Evolutionary conservation across 1,140 invertebrate genomes (phyloP).

Genomic region (Cylas formicarius): DNA sequence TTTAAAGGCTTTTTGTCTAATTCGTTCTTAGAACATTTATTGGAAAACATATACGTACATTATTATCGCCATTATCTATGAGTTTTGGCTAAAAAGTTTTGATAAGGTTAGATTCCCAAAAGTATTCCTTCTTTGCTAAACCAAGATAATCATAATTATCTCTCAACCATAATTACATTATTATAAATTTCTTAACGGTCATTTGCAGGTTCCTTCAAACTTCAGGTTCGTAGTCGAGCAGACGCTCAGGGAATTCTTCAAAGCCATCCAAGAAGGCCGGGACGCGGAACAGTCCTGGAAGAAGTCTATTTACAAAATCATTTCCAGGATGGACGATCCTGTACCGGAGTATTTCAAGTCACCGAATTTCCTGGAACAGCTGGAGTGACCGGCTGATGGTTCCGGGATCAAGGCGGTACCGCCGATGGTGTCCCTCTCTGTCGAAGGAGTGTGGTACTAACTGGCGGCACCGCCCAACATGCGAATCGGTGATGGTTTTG

Average conservation of each 20-base stretch:
- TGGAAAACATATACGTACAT: no score
- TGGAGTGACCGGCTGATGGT: conserved; percentile 66
- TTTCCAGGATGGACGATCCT: conserved; percentile 94
- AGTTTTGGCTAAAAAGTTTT: no score
- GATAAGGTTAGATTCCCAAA: no score
- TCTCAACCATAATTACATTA: conserved; percentile 5
- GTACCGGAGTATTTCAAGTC: conserved; percentile 99
- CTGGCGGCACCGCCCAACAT: conserved; percentile 13
- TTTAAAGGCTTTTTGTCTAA: no score
- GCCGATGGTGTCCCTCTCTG: conserved; percentile 3
- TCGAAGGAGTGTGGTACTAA: conserved; percentile 16
- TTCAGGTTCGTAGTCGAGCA: conserved; percentile 96
- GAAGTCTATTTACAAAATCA: conserved; percentile 99
- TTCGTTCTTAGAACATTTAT: no score
- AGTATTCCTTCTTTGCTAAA: no score
- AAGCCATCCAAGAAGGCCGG: conserved; percentile 90
- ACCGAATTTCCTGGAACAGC: conserved; percentile 96
- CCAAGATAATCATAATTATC: no score
- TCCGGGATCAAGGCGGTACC: conserved; percentile 24
- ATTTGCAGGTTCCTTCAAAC: conserved; percentile 86
- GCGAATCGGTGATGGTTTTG: conserved; percentile 39
- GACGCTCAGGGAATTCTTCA: conserved; percentile 97
- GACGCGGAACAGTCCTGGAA: conserved; percentile 99
- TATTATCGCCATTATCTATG: no score
- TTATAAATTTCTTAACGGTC: no score